Evolutionary conservation across 2,113 vertebrate genomes (phyloP).

Genomic region (Grammomys dolichurus): DNA sequence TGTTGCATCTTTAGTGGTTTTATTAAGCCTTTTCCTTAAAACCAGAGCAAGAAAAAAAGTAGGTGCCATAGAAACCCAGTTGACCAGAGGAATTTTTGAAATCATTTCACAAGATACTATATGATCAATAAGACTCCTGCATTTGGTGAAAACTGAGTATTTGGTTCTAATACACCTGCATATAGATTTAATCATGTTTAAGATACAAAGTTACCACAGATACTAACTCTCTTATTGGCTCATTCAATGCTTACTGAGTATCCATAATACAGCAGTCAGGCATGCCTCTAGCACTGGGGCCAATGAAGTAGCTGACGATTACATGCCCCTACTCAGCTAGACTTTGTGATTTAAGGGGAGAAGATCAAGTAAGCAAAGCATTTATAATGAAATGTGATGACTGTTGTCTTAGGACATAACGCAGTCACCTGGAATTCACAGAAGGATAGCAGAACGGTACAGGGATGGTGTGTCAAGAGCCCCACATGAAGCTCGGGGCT

Average conservation of each 20-base stretch:
- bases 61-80: neutral
- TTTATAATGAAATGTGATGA: neutral
- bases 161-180: neutral
- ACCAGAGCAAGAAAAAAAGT: neutral
- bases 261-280: neutral
- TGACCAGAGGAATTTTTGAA: neutral
- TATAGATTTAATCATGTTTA: neutral
- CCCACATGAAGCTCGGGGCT: neutral
- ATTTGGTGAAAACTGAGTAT: conserved; percentile 3
- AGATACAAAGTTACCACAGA: neutral
- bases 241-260: neutral
- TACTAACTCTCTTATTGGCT: neutral
- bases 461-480: neutral
- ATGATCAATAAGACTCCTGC: neutral
- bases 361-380: neutral
- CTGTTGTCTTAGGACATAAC: neutral
- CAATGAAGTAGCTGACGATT: fast-evolving
- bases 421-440: neutral
- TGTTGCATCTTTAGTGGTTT: neutral
- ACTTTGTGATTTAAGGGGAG: neutral
- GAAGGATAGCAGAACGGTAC: neutral
- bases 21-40: conserved; percentile 32
- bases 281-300: fast-evolving
- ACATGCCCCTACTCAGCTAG: neutral
- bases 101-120: neutral